Percentiles rank a stretch among this genome's conserved stretches.
Conservation (phyloP, 1,140 invertebrate species). For the Procambarus virginalis region DNA sequence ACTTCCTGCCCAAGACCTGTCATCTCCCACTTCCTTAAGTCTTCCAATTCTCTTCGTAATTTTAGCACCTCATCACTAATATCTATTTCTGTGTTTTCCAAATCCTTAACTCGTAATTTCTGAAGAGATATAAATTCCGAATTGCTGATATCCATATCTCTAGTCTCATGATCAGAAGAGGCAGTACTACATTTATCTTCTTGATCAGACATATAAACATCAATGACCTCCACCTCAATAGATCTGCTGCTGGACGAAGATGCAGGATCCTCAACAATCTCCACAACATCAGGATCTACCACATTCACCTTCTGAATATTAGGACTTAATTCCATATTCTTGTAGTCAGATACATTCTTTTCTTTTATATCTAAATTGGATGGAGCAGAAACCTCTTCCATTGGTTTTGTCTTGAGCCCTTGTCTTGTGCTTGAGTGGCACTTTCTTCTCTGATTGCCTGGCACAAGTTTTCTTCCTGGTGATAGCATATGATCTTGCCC, state of each 20-base stretch:
- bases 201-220: not conserved
- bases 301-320: slow-evolving; percentile 32
- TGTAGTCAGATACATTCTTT: not conserved
- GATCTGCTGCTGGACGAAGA: not conserved
- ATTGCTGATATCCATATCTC: slow-evolving; percentile 21
- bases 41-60: slow-evolving; percentile 26
- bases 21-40: slow-evolving; percentile 43
- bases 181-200: not conserved
- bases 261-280: slow-evolving; percentile 20
- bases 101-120: not conserved
- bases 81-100: slow-evolving; percentile 40
- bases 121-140: slow-evolving; percentile 27
- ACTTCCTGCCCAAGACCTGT: slow-evolving; percentile 45
- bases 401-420: not conserved
- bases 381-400: not conserved
- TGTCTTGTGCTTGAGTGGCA: not conserved
- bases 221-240: slow-evolving; percentile 13
- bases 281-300: slow-evolving; percentile 48
- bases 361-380: not conserved
- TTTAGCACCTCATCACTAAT: slow-evolving; percentile 26
- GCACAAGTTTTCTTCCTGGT: too few relatives aligned
- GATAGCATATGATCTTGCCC: not conserved
- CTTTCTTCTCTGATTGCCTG: not conserved
- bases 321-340: not conserved
- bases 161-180: not conserved